Evolutionary conservation across 2,888 invertebrate species (phyloP).

Genomic region (Drosophila kambysellisi): DNA sequence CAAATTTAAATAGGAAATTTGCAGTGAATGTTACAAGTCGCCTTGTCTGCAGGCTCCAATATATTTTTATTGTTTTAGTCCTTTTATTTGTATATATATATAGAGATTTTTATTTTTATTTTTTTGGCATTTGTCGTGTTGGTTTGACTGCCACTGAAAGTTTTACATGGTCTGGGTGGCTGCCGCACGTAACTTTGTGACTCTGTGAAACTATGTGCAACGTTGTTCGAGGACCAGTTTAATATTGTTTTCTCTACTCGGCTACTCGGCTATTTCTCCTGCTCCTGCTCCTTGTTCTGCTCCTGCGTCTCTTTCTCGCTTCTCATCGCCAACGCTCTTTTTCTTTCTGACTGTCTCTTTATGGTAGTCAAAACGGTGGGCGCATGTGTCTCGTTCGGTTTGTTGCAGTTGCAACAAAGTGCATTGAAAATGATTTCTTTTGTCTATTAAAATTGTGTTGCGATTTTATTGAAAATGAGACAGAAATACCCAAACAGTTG

Average conservation of each 20-base stretch:
- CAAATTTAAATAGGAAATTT: neutral
- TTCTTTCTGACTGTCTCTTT: slow-evolving; percentile 7
- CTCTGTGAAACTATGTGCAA: slow-evolving; percentile 47
- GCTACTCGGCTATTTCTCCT: slow-evolving; percentile 1
- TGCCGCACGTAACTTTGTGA: slow-evolving; percentile 48
- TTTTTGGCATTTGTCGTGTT: slow-evolving; percentile 36
- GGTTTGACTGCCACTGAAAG: slow-evolving; percentile 51
- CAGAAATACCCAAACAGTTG: slow-evolving; percentile 27
- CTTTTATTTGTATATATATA: slow-evolving; percentile 7
- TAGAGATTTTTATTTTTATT: neutral
- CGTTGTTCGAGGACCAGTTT: slow-evolving; percentile 42
- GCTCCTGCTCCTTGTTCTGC: neutral
- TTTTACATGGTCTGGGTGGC: slow-evolving; percentile 35
- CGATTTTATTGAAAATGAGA: slow-evolving; percentile 59
- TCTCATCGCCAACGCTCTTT: neutral
- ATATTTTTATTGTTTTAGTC: slow-evolving; percentile 18
- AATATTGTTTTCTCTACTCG: slow-evolving; percentile 39
- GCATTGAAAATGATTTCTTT: slow-evolving; percentile 66
- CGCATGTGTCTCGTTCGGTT: slow-evolving; percentile 52
- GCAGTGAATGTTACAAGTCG: slow-evolving; percentile 18
- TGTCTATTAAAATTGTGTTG: slow-evolving; percentile 66
- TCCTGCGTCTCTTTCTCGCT: neutral
- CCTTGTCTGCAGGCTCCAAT: neutral
- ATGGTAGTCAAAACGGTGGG: slow-evolving; percentile 35
- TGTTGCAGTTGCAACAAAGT: slow-evolving; percentile 47